Base-by-base conservation (phyloP, 1,140 invertebrate genomes). In the Penaeus vannamei region DNA sequence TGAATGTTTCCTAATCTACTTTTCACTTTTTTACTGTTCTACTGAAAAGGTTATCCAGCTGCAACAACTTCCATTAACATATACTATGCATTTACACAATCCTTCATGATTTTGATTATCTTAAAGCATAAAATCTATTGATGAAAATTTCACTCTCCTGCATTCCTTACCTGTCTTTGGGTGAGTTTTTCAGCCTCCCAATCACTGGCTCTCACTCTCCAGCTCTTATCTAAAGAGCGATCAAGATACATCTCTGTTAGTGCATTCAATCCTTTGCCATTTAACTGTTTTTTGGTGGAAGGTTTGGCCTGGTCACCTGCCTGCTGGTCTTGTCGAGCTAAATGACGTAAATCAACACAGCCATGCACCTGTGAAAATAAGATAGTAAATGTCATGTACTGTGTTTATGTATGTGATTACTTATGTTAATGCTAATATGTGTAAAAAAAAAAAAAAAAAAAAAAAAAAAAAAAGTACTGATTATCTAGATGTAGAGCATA, bases 121-220 rank as follows among this genome's bases (percentile, higher is more conserved):
- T 10, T 53, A 17, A 53, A 17, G 36, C 36, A 1, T 42, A 42
- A 7, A 42, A 42, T 42, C 8, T 42, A 42, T 42, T 42, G 4
- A 7, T 42, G 36, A 42, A 53, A 14, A 53, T 53, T 53, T 17
- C 2, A 53, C 53, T 10, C 8, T 53, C 53, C 53, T 14, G 17
- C 53, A 14, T 53, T 53, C 53, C 94, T 92, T 10, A 95, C 93
- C 93, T 97, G 96, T 82, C 94, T 93, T 36, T 94, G 89, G 64
- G 94, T 94, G 29, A 97, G 93, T 22, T 91, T 91, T 19, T 95
- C 93, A 1, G 95, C 95, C 90, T 96, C 95, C 96, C 96, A 97
- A 92, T 97, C 64, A 42, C 61, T 72, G 22, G 76, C 86, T 85
- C 95, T 94, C 61, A 96, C 92, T 85, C 91, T 90, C 92, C 93